A percentile compares a stretch with the other conserved stretches of the same genome.
phyloP scores from a whole-genome alignment of 2,113 vertebrate species.

The Chauna torquata region DNA sequence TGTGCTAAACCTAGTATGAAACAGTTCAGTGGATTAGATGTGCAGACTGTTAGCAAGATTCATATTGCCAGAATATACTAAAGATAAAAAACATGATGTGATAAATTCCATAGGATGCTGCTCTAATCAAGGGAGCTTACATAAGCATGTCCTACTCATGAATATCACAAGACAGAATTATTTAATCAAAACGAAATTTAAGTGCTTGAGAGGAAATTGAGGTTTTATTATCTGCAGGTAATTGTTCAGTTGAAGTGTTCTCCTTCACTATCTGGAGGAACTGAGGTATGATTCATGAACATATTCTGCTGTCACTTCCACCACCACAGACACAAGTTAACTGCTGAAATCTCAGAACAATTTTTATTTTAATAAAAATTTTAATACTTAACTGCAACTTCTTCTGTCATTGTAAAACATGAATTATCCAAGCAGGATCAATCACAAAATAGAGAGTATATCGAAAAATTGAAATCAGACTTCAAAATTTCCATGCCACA shows the following conservation, averaged over 20 bases:
- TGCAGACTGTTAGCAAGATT: not conserved
- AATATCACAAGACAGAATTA: constrained; percentile 30
- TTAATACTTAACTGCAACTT: not conserved
- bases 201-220: constrained; percentile 18
- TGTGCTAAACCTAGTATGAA: not conserved
- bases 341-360: not conserved
- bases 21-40: not conserved
- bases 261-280: not conserved
- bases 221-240: constrained; percentile 14
- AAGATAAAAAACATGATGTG: not conserved
- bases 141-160: not conserved
- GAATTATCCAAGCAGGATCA: not conserved
- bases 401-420: not conserved
- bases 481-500: not conserved
- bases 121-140: constrained; percentile 1
- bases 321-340: not conserved
- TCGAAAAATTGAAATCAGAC: not conserved
- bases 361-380: not conserved
- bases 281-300: not conserved
- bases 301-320: not conserved
- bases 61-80: not conserved
- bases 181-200: constrained; percentile 40
- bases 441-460: not conserved
- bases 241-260: not conserved
- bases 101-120: constrained; percentile 6